Evolutionary conservation across 2,797 vertebrate genomes (phyloP).

Genomic region (Propithecus deckenii): DNA sequence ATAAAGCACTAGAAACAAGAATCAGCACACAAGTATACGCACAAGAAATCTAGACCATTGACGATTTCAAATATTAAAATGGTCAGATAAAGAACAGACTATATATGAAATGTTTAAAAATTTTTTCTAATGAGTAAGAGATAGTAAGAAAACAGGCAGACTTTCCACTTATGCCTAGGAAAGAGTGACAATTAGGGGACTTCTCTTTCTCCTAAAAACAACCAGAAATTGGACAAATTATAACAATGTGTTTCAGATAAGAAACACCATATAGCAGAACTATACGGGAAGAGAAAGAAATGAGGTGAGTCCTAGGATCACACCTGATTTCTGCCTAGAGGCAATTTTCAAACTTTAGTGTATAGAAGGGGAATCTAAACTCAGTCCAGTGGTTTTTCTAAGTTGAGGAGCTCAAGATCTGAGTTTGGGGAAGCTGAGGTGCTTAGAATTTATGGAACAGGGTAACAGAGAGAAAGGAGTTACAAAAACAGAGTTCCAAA

Average conservation of each 20-base stretch:
- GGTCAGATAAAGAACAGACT: not conserved
- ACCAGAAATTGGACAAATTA: not conserved
- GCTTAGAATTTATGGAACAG: not conserved
- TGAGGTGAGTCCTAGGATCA: not conserved
- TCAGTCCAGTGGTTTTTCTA: not conserved
- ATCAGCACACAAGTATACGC: not conserved
- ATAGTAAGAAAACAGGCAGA: not conserved
- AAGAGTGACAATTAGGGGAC: not conserved
- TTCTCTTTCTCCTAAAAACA: not conserved
- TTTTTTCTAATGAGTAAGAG: not conserved
- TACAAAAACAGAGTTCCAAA: not conserved
- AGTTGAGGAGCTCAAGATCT: not conserved
- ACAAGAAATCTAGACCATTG: not conserved
- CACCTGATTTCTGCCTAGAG: not conserved
- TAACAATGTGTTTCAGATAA: not conserved
- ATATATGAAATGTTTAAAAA: not conserved
- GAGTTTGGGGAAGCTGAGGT: not conserved
- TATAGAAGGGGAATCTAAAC: not conserved
- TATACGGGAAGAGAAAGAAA: not conserved
- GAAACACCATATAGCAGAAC: not conserved
- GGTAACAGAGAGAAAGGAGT: not conserved
- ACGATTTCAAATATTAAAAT: not conserved
- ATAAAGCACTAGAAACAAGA: not conserved
- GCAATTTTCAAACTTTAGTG: not conserved
- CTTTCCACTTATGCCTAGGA: not conserved